Conservation (phyloP, 53 echinoderm and acorn worm species). For the Patiria pectinifera region DNA sequence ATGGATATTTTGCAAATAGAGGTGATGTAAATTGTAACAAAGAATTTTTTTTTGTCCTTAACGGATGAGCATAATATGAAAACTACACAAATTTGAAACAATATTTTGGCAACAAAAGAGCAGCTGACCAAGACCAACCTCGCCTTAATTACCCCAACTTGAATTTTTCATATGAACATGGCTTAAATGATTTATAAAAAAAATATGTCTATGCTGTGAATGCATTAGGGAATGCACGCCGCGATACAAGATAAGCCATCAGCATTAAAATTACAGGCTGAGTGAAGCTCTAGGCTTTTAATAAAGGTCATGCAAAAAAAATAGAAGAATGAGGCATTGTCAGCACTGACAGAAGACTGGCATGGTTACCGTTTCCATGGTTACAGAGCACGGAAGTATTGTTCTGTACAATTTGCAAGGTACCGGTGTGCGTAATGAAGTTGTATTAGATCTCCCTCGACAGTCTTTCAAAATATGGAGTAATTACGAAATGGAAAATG, state of each 20-base stretch:
- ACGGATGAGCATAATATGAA: no score
- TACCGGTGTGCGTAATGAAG: not conserved
- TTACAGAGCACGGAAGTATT: not conserved
- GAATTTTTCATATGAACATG: not conserved
- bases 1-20: no score
- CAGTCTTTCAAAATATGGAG: not conserved
- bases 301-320: not conserved
- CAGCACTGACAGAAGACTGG: not conserved
- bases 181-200: no score
- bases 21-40: no score
- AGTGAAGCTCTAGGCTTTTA: not conserved
- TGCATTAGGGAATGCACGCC: not conserved
- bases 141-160: not conserved
- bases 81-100: no score
- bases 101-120: no score
- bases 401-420: not conserved
- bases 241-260: not conserved
- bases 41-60: no score
- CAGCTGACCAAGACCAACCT: not conserved
- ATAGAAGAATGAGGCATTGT: not conserved
- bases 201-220: not conserved
- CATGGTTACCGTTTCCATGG: constrained; percentile 4
- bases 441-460: no score
- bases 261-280: not conserved
- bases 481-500: not conserved